Conservation (phyloP, 2,113 vertebrate genomes). For the Notechis scutatus region DNA sequence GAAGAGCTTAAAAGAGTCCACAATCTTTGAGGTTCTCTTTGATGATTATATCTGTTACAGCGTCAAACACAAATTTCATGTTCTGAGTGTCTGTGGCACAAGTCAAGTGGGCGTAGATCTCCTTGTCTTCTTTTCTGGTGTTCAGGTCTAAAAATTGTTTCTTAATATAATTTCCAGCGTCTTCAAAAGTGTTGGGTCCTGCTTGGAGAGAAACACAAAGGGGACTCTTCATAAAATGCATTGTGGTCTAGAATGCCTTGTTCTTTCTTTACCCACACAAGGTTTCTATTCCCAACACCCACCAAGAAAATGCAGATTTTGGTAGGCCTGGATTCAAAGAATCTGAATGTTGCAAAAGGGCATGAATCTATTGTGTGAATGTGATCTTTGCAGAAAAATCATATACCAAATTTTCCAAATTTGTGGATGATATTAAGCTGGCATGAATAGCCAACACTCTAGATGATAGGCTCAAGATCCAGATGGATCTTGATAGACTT, state of each 20-base stretch:
- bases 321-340: background rate
- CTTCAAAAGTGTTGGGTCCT: conserved; percentile 77
- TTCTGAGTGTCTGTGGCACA: conserved; percentile 77
- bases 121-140: conserved; percentile 72
- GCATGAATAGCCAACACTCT: too few species aligned
- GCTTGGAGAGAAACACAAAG: conserved; percentile 27
- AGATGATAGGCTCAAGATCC: too few species aligned
- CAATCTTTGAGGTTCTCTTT: conserved; percentile 80
- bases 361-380: background rate
- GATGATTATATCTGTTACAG: conserved; percentile 79
- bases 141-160: conserved; percentile 76
- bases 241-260: background rate
- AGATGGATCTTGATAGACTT: too few species aligned
- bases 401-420: background rate
- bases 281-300: background rate
- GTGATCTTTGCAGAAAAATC: background rate
- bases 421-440: too few species aligned
- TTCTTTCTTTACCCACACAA: background rate
- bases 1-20: conserved; percentile 66
- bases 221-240: background rate
- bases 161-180: conserved; percentile 77
- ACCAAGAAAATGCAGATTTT: background rate
- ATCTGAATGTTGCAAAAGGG: background rate
- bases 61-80: conserved; percentile 78
- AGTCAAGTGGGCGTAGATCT: conserved; percentile 75